A percentile compares a stretch with the other conserved stretches of the same genome.
phyloP scores from a whole-genome alignment of 1,140 invertebrate genomes.

The Magallana gigas region DNA sequence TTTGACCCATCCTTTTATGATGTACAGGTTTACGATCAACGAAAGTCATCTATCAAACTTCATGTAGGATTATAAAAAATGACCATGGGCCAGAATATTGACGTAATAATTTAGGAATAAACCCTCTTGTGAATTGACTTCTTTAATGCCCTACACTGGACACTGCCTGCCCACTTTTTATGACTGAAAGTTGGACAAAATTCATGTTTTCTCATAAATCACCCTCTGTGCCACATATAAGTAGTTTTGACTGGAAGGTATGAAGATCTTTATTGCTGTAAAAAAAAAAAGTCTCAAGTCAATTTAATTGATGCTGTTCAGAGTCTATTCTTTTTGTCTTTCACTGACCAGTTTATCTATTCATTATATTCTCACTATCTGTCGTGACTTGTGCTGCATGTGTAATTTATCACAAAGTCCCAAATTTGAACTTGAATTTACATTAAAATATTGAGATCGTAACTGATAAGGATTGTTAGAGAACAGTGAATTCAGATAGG shows the following conservation, averaged over 20 bases:
- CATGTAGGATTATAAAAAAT: conserved; percentile 52
- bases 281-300: conserved; percentile 2
- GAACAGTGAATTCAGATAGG: conserved; percentile 37
- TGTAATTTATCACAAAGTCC: conserved; percentile 36
- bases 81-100: conserved; percentile 50
- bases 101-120: conserved; percentile 51
- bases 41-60: conserved; percentile 56
- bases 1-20: conserved; percentile 23
- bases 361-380: not conserved
- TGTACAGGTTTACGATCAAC: conserved; percentile 47
- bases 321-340: not conserved
- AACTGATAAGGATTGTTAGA: conserved; percentile 29
- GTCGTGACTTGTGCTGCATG: conserved; percentile 23
- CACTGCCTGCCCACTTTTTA: conserved; percentile 30
- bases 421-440: conserved; percentile 34
- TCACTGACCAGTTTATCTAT: too few relatives aligned
- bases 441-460: conserved; percentile 37
- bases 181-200: conserved; percentile 37
- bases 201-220: conserved; percentile 28
- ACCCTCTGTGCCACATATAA: not conserved
- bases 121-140: conserved; percentile 43
- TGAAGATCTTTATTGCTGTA: not conserved
- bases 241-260: conserved; percentile 8
- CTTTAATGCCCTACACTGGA: conserved; percentile 44
- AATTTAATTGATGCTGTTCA: not conserved